phyloP scores from a whole-genome alignment of 2,888 invertebrate genomes.

The Drosophila maculinotata region DNA sequence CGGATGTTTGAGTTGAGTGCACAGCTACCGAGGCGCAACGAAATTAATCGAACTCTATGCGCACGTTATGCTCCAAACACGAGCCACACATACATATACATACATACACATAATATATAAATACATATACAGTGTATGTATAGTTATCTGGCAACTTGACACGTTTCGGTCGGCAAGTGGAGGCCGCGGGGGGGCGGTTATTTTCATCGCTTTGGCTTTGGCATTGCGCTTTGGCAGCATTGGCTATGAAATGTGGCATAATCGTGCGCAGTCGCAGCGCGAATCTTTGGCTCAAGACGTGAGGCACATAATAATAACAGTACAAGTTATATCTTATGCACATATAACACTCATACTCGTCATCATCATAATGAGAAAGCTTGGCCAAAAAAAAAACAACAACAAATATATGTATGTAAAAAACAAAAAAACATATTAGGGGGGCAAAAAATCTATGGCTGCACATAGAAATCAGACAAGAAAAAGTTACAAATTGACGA shows the following conservation, averaged over 20 bases:
- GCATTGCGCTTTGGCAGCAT: slow-evolving; percentile 53
- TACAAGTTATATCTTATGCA: slow-evolving; percentile 49
- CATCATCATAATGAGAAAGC: slow-evolving; percentile 66
- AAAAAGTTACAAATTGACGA: slow-evolving; percentile 6
- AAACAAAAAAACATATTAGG: too few relatives aligned
- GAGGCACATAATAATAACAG: slow-evolving; percentile 74
- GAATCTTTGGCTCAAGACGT: slow-evolving; percentile 69
- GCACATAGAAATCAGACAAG: slow-evolving; percentile 40
- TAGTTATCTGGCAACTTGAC: slow-evolving; percentile 73
- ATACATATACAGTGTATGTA: slow-evolving; percentile 1
- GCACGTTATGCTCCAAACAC: slow-evolving; percentile 67
- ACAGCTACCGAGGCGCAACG: slow-evolving; percentile 80
- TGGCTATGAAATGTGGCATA: slow-evolving; percentile 73
- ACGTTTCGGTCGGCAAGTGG: slow-evolving; percentile 69
- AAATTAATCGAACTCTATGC: slow-evolving; percentile 73
- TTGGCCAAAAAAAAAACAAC: slow-evolving; percentile 42
- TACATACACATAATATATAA: not conserved
- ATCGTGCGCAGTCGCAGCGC: slow-evolving; percentile 78
- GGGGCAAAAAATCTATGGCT: slow-evolving; percentile 31
- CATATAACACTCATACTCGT: slow-evolving; percentile 16
- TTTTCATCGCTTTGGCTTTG: slow-evolving; percentile 49
- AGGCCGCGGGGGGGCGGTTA: slow-evolving; percentile 28
- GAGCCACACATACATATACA: slow-evolving; percentile 33
- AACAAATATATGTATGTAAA: slow-evolving; percentile 14
- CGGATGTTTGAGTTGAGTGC: slow-evolving; percentile 79